Percentiles rank a stretch among this genome's conserved stretches.
Conservation (phyloP, 2,797 vertebrate genomes). For the Ibycter americanus region DNA sequence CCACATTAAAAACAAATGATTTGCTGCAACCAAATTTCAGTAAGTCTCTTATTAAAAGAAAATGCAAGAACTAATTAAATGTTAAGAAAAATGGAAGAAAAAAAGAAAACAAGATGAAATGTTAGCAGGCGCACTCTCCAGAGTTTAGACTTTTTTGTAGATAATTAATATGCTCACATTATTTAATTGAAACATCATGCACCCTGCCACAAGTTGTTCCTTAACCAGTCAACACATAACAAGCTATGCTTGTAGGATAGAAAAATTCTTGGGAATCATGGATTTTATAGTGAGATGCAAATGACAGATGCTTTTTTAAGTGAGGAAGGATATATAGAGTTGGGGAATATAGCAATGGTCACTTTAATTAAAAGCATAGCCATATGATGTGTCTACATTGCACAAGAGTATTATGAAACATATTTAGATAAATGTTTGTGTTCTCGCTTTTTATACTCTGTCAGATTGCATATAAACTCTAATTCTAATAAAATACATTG, state of each 20-base stretch:
- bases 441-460: background rate
- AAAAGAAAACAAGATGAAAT: background rate
- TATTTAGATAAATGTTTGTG: background rate
- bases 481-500: background rate
- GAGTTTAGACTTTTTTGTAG: background rate
- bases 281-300: background rate
- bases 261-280: background rate
- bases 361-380: background rate
- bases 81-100: background rate
- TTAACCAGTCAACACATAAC: background rate
- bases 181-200: constrained; percentile 3
- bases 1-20: background rate
- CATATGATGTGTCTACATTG: background rate
- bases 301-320: background rate
- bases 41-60: background rate
- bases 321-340: background rate
- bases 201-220: background rate
- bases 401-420: background rate
- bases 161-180: background rate
- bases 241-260: background rate
- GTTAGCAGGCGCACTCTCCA: background rate
- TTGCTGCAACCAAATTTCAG: background rate
- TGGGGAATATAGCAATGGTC: background rate
- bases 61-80: background rate
- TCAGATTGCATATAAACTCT: background rate